These are phyloP conservation scores for Tympanoctomys barrerae DNA, from an alignment of 2,797 vertebrate genomes.

Conservation along the genomic window DNA sequence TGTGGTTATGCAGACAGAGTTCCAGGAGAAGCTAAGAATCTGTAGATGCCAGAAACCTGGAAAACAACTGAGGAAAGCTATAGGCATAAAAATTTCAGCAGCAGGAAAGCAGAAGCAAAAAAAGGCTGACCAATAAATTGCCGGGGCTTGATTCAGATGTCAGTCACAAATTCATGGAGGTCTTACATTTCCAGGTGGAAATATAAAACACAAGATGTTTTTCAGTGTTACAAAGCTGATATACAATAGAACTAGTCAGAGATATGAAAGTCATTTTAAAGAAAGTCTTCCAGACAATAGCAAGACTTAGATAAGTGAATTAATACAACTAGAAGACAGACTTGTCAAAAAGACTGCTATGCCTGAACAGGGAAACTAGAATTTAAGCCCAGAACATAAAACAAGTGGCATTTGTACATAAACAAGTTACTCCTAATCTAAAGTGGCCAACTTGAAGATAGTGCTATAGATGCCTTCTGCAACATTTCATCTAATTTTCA, in stretches of 20 bases:
- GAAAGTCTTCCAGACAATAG: background rate
- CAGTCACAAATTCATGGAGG: background rate
- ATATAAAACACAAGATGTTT: background rate
- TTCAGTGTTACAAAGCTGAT: background rate
- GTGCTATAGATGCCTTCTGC: too few species aligned
- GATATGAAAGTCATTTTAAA: background rate
- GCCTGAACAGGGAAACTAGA: background rate
- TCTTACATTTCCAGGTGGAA: background rate
- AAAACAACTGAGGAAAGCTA: too few species aligned
- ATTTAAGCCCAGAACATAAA: background rate
- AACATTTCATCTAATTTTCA: background rate
- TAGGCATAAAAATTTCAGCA: background rate
- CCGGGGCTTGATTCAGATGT: background rate
- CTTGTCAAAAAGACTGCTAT: background rate
- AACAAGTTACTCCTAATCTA: background rate
- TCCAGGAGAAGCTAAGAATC: too few species aligned
- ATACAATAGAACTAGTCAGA: background rate
- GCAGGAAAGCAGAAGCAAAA: background rate
- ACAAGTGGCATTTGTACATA: background rate
- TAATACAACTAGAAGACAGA: background rate
- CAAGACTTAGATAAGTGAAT: background rate
- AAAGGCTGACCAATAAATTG: background rate
- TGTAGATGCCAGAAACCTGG: too few species aligned
- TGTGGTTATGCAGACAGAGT: background rate
- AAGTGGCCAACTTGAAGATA: background rate